Percentiles rank a stretch among this genome's conserved stretches.
Evolutionary conservation across 2,888 invertebrate species (phyloP).

Genomic region (Timema podura): DNA sequence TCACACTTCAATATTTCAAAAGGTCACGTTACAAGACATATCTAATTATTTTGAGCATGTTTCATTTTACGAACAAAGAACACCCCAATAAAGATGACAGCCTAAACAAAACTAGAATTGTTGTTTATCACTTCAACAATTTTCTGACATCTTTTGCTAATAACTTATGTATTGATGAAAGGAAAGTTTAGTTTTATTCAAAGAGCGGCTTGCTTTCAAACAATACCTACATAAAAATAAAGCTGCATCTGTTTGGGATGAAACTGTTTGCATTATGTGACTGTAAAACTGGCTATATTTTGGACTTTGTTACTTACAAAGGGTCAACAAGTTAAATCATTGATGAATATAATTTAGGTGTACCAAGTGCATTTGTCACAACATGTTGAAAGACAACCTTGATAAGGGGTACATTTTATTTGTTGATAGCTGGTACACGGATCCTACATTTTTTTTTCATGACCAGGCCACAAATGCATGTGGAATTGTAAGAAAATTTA

Average conservation of each 20-base stretch:
- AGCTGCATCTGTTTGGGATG: not conserved
- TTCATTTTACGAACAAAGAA: not conserved
- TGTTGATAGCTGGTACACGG: not conserved
- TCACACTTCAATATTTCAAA: not conserved
- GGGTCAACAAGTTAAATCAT: not conserved
- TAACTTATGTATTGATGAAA: not conserved
- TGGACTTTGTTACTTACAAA: not conserved
- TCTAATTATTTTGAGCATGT: not conserved
- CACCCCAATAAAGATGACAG: not conserved
- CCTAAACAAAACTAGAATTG: not conserved
- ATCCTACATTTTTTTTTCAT: not conserved
- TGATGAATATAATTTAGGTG: not conserved
- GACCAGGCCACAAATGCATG: not conserved
- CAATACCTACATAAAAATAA: slow-evolving; percentile 11
- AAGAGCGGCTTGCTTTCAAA: not conserved
- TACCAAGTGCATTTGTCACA: not conserved
- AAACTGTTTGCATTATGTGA: slow-evolving; percentile 3
- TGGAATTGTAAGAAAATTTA: not conserved
- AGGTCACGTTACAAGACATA: slow-evolving; percentile 4
- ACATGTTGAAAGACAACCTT: not conserved
- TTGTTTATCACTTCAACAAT: too few relatives aligned
- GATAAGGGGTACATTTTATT: not conserved
- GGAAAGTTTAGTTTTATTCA: slow-evolving; percentile 12
- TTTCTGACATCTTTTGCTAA: not conserved
- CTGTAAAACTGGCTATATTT: not conserved